These are phyloP conservation scores for Onchidella celtica DNA, from an alignment of 2,888 invertebrate genomes.

Conservation along the genomic window DNA sequence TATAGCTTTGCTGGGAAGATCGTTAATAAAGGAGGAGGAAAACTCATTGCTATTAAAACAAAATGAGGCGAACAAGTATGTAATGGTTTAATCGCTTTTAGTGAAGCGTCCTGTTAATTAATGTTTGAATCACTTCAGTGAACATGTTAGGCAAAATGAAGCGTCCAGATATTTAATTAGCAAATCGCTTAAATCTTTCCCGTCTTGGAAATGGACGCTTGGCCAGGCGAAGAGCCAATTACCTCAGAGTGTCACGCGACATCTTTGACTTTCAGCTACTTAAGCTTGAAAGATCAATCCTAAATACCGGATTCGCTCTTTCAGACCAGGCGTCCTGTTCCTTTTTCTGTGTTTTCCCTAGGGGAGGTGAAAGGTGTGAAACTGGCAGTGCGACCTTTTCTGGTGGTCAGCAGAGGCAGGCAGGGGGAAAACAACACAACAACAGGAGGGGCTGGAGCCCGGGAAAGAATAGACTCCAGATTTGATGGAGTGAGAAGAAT, in stretches of 20 bases:
- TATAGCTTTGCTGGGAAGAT: no score
- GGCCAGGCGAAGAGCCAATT: neutral
- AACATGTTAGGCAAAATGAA: no score
- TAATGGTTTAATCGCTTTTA: no score
- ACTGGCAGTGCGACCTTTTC: neutral
- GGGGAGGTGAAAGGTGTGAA: neutral
- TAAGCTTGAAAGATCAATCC: neutral
- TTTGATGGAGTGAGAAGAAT: conserved; percentile 13
- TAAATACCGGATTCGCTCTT: neutral
- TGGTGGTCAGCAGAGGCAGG: neutral
- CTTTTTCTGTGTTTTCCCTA: neutral
- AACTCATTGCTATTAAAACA: no score
- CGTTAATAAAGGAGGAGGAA: no score
- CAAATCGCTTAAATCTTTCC: no score
- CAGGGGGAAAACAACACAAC: neutral
- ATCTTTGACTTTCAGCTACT: neutral
- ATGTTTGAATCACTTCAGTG: no score
- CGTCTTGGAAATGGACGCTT: no score
- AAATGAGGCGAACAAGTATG: no score
- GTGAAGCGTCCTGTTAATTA: no score
- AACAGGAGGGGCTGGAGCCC: neutral
- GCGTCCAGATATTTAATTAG: no score
- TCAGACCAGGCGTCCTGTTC: no score
- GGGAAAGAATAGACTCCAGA: neutral
- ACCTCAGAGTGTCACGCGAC: neutral